phyloP scores from a whole-genome alignment of 2,797 vertebrate species.

The Pangasius mekongensis region DNA sequence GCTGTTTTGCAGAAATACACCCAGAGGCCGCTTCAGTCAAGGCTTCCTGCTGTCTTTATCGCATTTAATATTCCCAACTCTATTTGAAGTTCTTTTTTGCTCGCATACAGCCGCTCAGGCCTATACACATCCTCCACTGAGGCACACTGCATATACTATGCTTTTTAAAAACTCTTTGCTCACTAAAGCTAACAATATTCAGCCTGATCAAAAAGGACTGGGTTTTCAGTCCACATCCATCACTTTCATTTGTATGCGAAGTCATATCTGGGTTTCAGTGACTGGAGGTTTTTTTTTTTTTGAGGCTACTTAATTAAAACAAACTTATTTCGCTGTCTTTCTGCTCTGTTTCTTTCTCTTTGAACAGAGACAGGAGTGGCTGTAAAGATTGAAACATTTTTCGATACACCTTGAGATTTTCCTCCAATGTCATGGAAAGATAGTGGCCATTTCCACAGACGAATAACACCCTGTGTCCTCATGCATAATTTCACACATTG shows the following conservation, averaged over 20 bases:
- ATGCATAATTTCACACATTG: constrained; percentile 62
- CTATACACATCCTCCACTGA: constrained; percentile 1
- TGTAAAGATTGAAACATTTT: constrained; percentile 29
- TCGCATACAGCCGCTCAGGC: constrained; percentile 23
- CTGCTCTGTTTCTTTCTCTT: not conserved
- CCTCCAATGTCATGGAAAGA: not conserved
- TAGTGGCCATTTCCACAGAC: constrained; percentile 41
- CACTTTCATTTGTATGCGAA: constrained; percentile 56
- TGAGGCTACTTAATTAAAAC: constrained; percentile 35
- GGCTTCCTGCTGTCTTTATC: constrained; percentile 44
- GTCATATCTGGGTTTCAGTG: constrained; percentile 37
- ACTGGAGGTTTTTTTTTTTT: constrained; percentile 41
- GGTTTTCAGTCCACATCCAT: constrained; percentile 25
- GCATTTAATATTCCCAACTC: constrained; percentile 46
- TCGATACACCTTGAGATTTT: constrained; percentile 29
- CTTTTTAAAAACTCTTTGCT: constrained; percentile 10
- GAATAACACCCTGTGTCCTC: constrained; percentile 40
- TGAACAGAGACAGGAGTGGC: not conserved
- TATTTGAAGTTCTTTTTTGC: constrained; percentile 41
- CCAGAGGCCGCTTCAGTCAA: constrained; percentile 34
- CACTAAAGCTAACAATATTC: constrained; percentile 19
- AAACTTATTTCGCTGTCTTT: constrained; percentile 36
- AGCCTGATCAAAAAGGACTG: constrained; percentile 35
- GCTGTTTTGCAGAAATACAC: constrained; percentile 30
- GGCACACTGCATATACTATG: not conserved